Conservation (phyloP, 2,113 vertebrate species). For the Uropsilus gracilis region DNA sequence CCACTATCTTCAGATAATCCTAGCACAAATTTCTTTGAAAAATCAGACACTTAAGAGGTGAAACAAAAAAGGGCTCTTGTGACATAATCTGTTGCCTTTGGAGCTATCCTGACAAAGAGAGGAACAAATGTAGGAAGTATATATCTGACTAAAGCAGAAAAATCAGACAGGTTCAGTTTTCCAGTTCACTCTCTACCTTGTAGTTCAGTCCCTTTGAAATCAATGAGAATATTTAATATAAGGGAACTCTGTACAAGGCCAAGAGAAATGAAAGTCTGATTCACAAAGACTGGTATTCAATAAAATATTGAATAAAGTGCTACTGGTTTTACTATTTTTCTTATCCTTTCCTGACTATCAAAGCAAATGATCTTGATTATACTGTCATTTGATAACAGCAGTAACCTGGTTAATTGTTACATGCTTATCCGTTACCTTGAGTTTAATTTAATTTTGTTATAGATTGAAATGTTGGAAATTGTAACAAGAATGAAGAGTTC, state of each 20-base stretch:
- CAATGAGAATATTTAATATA: slow-evolving; percentile 46
- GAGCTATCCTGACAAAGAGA: slow-evolving; percentile 34
- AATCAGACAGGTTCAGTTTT: slow-evolving; percentile 15
- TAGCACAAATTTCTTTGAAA: neutral
- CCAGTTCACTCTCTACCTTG: neutral
- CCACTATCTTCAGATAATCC: neutral
- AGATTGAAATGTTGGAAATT: neutral
- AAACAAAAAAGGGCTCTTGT: neutral
- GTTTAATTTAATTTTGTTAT: neutral
- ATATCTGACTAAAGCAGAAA: slow-evolving; percentile 50
- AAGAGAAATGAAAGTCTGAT: slow-evolving; percentile 31
- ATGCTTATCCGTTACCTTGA: neutral
- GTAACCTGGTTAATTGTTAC: neutral
- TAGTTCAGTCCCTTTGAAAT: slow-evolving; percentile 34
- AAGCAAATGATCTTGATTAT: neutral
- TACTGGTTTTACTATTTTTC: neutral
- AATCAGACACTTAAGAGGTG: neutral
- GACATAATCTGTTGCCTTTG: slow-evolving; percentile 1
- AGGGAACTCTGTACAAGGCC: neutral
- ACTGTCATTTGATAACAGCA: neutral
- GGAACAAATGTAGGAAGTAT: slow-evolving; percentile 43
- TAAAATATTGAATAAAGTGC: slow-evolving; percentile 40
- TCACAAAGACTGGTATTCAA: neutral
- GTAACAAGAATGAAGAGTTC: neutral
- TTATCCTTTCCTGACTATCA: neutral